phyloP scores from a whole-genome alignment of 2,797 vertebrate species.

The Sandelia bainsii region DNA sequence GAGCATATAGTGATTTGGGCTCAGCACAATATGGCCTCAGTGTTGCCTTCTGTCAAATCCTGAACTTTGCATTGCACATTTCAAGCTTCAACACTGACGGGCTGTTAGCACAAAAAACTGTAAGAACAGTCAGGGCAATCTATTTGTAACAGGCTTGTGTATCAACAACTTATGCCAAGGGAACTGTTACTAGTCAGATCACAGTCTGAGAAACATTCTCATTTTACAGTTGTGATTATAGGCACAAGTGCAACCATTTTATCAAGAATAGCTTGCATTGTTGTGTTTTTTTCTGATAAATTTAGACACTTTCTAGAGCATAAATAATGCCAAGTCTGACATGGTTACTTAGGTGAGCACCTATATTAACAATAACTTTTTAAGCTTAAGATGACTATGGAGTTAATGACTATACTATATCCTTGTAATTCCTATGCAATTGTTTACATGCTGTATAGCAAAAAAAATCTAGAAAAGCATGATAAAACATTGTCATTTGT shows the following conservation, averaged over 20 bases:
- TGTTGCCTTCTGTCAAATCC: conserved; percentile 61
- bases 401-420: background rate
- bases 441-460: background rate
- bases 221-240: conserved; percentile 14
- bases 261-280: background rate
- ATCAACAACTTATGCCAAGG: background rate
- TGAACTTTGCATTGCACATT: conserved; percentile 49
- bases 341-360: background rate
- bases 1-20: conserved; percentile 57
- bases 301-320: background rate
- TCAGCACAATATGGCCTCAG: conserved; percentile 58
- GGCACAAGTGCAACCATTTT: conserved; percentile 13
- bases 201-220: conserved; percentile 20
- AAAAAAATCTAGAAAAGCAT: background rate
- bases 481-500: background rate
- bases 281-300: background rate
- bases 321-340: background rate
- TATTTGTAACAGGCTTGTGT: conserved; percentile 6
- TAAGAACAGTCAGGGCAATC: background rate
- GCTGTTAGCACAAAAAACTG: conserved; percentile 8
- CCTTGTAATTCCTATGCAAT: background rate
- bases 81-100: conserved; percentile 38
- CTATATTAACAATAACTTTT: background rate
- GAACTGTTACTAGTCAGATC: background rate
- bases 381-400: background rate